Base-by-base conservation (phyloP, 1,140 invertebrate genomes). In the Paraescarpia echinospica region DNA sequence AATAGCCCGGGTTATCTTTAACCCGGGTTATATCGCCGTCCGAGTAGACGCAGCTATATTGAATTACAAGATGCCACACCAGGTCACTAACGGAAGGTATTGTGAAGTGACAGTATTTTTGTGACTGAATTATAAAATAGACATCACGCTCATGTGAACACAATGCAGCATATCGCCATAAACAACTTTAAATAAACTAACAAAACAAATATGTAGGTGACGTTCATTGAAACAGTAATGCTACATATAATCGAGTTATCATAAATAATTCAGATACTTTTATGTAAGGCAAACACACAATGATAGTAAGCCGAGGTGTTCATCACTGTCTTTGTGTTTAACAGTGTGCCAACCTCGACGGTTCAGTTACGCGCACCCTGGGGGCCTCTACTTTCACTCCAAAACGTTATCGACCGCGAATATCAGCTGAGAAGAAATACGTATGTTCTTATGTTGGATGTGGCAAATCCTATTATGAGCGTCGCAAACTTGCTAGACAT, bases 381-480 rank as follows among this genome's bases (percentile, higher is more conserved):
- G 59, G 14, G 59, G 8, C 9, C 22, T 6, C 18, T 18, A 77
- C 59, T 12, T 77, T 77, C 59, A 27, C 59, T 77, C 59, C 59
- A 77, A 90, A 90, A 90, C 34, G 90, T 41, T 90, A 90, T 41
- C 90, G 90, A 90, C 90, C 90, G n/a, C 90, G 90, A 35, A n/a
- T 35, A 18, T 90, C 90, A 18, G 90, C 34, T 18, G 90, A 90
- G 35, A 90, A 90, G 35, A 41, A 34, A 34, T 90, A 90, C 90
- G 90, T 41, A 12, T 90, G 90, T 41, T 22, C 90, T n/a, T 34
- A 90, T 34, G 34, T 41, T 35, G 90, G 90, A 35, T 90, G 90
- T 90, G 90, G 90, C 27, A 31, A 31, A 90, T 41, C 34, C n/a
- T 90, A 35, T 41, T 90, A 90, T 90, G 34, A 90, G 34, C 34